Evolutionary conservation across 2,888 invertebrate genomes (phyloP).

Genomic region (Hyposoter didymator): DNA sequence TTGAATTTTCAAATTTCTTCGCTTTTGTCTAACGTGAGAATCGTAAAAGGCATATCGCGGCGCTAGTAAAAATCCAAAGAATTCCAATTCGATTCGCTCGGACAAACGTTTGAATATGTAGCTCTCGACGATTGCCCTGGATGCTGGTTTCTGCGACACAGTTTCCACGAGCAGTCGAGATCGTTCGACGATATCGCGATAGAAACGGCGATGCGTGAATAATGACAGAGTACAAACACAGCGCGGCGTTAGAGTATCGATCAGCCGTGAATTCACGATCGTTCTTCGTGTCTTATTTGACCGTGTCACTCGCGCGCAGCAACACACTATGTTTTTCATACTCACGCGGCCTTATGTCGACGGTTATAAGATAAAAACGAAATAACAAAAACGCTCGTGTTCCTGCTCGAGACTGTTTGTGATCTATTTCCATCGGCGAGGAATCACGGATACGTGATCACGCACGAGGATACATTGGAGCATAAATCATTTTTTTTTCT

Average conservation of each 20-base stretch:
- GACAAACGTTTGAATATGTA: slow-evolving; percentile 14
- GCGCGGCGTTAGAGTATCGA: slow-evolving; percentile 26
- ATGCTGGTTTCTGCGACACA: slow-evolving; percentile 50
- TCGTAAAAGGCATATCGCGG: no score
- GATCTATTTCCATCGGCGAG: slow-evolving; percentile 1
- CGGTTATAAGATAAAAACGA: slow-evolving; percentile 5
- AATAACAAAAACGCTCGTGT: background rate
- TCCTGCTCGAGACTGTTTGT: background rate
- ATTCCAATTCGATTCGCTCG: slow-evolving; percentile 29
- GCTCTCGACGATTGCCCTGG: slow-evolving; percentile 34
- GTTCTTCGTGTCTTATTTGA: slow-evolving; percentile 35
- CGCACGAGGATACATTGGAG: background rate
- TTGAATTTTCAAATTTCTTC: background rate
- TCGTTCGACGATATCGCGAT: slow-evolving; percentile 40
- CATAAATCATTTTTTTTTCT: slow-evolving; percentile 1
- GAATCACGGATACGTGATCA: background rate
- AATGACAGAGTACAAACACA: slow-evolving; percentile 9
- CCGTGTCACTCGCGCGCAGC: slow-evolving; percentile 18
- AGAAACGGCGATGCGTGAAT: slow-evolving; percentile 37
- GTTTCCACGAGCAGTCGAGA: slow-evolving; percentile 46
- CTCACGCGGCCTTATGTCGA: slow-evolving; percentile 2
- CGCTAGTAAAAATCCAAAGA: background rate
- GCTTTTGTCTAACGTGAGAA: background rate
- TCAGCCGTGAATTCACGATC: slow-evolving; percentile 45
- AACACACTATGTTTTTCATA: background rate